Base-by-base conservation (phyloP, 2,888 invertebrate species). In the Ceriagrion tenellum region DNA sequence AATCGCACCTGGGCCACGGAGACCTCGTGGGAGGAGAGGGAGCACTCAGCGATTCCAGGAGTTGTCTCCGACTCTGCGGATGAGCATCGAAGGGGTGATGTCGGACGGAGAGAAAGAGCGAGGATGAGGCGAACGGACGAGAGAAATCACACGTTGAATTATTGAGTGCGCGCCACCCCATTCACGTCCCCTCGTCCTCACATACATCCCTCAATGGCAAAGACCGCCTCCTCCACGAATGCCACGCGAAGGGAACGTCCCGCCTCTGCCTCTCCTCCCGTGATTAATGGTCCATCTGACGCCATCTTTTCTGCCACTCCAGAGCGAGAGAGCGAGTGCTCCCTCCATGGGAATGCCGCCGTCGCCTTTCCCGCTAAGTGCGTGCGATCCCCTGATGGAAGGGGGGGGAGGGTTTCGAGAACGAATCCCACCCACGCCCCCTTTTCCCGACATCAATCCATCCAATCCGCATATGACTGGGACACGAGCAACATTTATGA, bases 131-230 rank as follows among this genome's bases (percentile, higher is more conserved):
- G 18, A 18, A 18, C 20, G 69, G n/a, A n/a, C 69, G 69, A 69
- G 30, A 81, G 81, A 35, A 81, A 81, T 81, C 81, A 81, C 81
- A 35, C 30, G 81, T 35, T 81, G 81, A 81, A 81, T 81, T 81
- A 81, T 81, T 81, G 81, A 81, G 81, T 18, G 30, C 35, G 30
- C 35, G 16, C 81, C 81, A 47, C 47, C 47, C 47, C 47, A 4
- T 47, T 47, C 8, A 47, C 47, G 8, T 30, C 81, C 13, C 30
- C 69, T n/a, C 69, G n/a, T 23, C 69, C n/a, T 13, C 69, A 26
- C n/a, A 69, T 59, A 23, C 59, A 26, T n/a, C n/a, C 69, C 69
- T n/a, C 69, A 10, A n/a, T 69, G n/a, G 20, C 26, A 69, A 20
- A 59, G 59, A 59, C n/a, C 69, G n/a, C 69, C 20, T 0, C n/a